Evolutionary conservation across 2,113 vertebrate genomes (phyloP).

Genomic region (Bufo bufo): DNA sequence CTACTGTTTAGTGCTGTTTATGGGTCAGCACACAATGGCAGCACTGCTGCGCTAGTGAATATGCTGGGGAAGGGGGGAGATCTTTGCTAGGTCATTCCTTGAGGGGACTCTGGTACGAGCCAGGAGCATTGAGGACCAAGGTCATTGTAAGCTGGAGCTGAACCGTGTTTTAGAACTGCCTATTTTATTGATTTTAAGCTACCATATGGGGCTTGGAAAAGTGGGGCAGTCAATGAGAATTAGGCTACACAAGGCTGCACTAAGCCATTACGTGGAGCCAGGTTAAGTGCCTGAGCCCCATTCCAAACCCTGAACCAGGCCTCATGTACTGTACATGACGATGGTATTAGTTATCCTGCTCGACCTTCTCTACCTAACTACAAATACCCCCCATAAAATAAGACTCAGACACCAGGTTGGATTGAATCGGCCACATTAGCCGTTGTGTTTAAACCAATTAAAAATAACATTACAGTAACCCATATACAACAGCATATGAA

Average conservation of each 20-base stretch:
- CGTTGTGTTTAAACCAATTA: too few species aligned
- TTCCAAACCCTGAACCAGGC: too few species aligned
- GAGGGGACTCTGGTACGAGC: background rate
- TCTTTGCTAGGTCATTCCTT: background rate
- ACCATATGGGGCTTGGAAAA: background rate
- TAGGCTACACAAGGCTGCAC: background rate
- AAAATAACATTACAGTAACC: too few species aligned
- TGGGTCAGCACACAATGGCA: background rate
- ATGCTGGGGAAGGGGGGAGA: background rate
- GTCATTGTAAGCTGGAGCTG: background rate
- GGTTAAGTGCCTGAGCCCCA: background rate
- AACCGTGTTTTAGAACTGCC: background rate
- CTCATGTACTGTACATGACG: too few species aligned
- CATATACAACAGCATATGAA: too few species aligned
- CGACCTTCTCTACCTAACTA: too few species aligned
- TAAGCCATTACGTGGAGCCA: background rate
- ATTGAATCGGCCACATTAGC: too few species aligned
- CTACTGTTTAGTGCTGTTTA: background rate
- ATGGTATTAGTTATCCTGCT: too few species aligned
- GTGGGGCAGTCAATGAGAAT: slow-evolving; percentile 15
- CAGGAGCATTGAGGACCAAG: background rate
- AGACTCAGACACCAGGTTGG: too few species aligned
- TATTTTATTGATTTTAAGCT: slow-evolving; percentile 13
- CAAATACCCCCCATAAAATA: too few species aligned
- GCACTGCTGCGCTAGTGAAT: background rate